Evolutionary conservation across 2,113 vertebrate genomes (phyloP).

Genomic region (Lagopus leucura): DNA sequence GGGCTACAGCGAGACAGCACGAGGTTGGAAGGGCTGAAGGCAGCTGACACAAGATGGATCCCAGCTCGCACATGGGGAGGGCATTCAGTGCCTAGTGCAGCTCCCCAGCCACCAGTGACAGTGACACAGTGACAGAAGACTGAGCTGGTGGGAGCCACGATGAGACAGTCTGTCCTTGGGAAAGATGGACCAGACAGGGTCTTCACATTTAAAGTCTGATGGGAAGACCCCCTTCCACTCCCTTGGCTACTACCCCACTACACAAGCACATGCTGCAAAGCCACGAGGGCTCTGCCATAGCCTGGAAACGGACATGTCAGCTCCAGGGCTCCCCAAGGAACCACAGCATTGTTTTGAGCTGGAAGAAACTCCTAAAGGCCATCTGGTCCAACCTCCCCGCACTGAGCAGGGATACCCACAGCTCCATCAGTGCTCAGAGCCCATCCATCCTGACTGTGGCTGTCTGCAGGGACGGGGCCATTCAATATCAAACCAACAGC

Average conservation of each 20-base stretch:
- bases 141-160: neutral
- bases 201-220: neutral
- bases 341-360: too few species aligned
- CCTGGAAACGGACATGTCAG: neutral
- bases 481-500: neutral
- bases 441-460: too few species aligned
- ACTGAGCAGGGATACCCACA: too few species aligned
- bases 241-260: neutral
- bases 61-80: neutral
- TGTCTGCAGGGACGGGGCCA: too few species aligned
- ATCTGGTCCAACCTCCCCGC: too few species aligned
- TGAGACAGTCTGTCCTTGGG: neutral
- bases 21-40: neutral
- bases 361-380: too few species aligned
- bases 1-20: neutral
- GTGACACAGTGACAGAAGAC: neutral
- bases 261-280: fast-evolving
- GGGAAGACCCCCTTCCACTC: neutral
- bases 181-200: neutral
- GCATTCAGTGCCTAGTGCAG: neutral
- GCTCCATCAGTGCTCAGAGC: too few species aligned
- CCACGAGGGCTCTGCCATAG: neutral
- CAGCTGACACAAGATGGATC: neutral
- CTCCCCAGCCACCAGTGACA: neutral
- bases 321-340: neutral